Percentiles rank a stretch among this genome's conserved stretches.
Evolutionary conservation across 2,888 invertebrate species (phyloP).

Genomic region (Calliopum simillimum): DNA sequence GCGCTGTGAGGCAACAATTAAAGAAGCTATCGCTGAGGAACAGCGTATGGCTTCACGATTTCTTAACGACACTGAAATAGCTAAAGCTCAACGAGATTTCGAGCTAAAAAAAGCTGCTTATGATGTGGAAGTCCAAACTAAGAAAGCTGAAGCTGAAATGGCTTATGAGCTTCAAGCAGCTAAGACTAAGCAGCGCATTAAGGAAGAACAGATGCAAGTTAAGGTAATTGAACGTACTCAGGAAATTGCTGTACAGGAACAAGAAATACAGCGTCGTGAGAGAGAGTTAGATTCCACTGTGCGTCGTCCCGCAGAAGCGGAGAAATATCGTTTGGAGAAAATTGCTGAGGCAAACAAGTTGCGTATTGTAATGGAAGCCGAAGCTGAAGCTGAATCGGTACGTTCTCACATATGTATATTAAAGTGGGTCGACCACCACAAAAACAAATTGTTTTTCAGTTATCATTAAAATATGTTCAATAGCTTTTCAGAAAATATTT

Average conservation of each 20-base stretch:
- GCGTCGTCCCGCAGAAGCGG: constrained; percentile 95
- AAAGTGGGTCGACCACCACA: too few species aligned
- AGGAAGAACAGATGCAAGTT: constrained; percentile 98
- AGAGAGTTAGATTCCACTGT: constrained; percentile 93
- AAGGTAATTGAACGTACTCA: constrained; percentile 91
- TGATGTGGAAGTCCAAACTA: constrained; percentile 96
- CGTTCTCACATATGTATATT: too few species aligned
- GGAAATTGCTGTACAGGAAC: constrained; percentile 94
- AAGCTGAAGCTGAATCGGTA: constrained; percentile 92
- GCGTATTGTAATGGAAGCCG: constrained; percentile 91
- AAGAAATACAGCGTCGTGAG: constrained; percentile 93
- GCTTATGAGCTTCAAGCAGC: constrained; percentile 94
- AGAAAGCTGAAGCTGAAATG: constrained; percentile 88
- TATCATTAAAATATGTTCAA: not conserved
- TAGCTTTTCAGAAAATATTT: not conserved
- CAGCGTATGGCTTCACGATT: constrained; percentile 95
- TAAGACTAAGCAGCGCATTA: constrained; percentile 94
- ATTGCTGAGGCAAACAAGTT: constrained; percentile 92
- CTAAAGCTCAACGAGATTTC: constrained; percentile 96
- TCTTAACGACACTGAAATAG: constrained; percentile 96
- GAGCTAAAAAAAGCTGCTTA: constrained; percentile 97
- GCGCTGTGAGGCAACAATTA: constrained; percentile 80
- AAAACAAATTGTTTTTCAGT: too few species aligned
- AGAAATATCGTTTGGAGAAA: constrained; percentile 90
- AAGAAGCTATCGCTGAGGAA: constrained; percentile 95